Conservation (phyloP, 2,888 invertebrate species). For the Litoditis marina region DNA sequence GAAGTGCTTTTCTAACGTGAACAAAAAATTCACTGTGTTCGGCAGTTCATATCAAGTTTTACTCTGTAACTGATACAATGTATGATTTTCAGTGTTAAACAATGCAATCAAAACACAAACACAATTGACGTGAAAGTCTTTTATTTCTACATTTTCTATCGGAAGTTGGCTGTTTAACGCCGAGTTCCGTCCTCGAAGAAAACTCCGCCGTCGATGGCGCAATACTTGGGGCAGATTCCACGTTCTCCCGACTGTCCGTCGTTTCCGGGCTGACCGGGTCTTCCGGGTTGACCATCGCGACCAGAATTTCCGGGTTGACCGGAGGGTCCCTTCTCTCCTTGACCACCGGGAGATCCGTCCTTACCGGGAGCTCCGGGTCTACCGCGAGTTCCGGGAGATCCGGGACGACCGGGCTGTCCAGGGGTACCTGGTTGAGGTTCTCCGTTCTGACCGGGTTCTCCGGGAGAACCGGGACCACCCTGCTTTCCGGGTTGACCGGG, state of each 20-base stretch:
- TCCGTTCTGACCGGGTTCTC: slow-evolving; percentile 29
- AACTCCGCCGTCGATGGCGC: slow-evolving; percentile 51
- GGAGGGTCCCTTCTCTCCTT: slow-evolving; percentile 40
- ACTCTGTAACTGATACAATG: too few relatives aligned
- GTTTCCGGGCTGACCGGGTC: slow-evolving; percentile 16
- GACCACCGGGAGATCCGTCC: slow-evolving; percentile 33
- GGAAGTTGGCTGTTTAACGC: too few relatives aligned
- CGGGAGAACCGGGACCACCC: slow-evolving; percentile 29
- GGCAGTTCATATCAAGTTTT: too few relatives aligned
- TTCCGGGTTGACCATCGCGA: slow-evolving; percentile 44
- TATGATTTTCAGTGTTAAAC: too few relatives aligned
- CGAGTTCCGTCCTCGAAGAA: slow-evolving; percentile 61
- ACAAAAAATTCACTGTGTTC: too few relatives aligned
- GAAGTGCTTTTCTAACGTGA: too few relatives aligned
- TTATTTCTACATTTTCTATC: too few relatives aligned
- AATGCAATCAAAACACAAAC: too few relatives aligned
- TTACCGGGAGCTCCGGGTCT: slow-evolving; percentile 34
- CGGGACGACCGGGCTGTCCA: slow-evolving; percentile 40
- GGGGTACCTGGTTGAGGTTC: slow-evolving; percentile 35
- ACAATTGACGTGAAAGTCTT: too few relatives aligned
- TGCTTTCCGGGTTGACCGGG: slow-evolving; percentile 35
- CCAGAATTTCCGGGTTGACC: slow-evolving; percentile 41
- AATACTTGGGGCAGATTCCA: slow-evolving; percentile 51
- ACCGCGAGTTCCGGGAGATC: slow-evolving; percentile 39
- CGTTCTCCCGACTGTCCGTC: slow-evolving; percentile 33